phyloP scores from a whole-genome alignment of 2,888 invertebrate species.

The Flexamia atlantica region DNA sequence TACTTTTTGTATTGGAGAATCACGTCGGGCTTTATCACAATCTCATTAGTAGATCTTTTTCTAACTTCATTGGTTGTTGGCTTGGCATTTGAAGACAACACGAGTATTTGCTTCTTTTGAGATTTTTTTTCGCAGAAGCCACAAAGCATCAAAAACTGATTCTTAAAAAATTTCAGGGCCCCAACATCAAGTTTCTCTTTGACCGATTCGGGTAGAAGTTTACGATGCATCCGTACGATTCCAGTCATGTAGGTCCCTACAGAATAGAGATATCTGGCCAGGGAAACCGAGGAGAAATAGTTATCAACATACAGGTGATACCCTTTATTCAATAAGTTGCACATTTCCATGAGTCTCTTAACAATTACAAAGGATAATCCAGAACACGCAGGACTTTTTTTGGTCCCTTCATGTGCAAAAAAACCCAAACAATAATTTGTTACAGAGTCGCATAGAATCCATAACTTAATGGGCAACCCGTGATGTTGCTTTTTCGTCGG shows the following conservation, averaged over 20 bases:
- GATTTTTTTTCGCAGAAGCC: background rate
- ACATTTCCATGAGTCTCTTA: background rate
- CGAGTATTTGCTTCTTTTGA: background rate
- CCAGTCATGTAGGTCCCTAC: slow-evolving; percentile 11
- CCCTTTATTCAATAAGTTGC: slow-evolving; percentile 43
- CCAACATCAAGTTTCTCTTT: background rate
- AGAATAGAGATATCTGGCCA: background rate
- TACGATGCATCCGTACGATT: background rate
- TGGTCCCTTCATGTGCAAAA: background rate
- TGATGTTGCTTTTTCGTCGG: slow-evolving; percentile 8
- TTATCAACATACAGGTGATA: slow-evolving; percentile 35
- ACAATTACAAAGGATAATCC: background rate
- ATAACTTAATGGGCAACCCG: slow-evolving; percentile 15
- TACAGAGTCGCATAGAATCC: slow-evolving; percentile 21
- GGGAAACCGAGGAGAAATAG: background rate
- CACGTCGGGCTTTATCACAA: background rate
- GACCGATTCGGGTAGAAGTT: background rate
- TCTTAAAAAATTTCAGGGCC: background rate
- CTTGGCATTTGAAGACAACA: background rate
- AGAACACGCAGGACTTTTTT: background rate
- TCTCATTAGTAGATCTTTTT: background rate
- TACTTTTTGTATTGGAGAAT: background rate
- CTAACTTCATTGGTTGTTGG: background rate
- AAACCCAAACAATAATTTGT: background rate
- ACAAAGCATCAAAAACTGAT: background rate